Conservation (phyloP, 2,797 vertebrate genomes). For the Mus spretus region DNA sequence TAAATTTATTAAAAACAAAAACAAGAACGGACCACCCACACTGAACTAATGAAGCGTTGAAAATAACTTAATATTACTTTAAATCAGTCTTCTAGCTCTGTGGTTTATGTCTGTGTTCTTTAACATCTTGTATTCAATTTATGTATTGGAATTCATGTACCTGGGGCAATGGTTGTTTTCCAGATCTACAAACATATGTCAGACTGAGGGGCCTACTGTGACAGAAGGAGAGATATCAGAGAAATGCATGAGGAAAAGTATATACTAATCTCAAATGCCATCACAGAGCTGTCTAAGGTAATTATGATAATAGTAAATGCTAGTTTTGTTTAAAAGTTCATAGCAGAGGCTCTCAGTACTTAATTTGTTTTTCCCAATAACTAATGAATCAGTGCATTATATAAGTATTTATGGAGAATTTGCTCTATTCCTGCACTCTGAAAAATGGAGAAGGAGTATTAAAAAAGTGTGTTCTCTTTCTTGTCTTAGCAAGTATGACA, state of each 20-base stretch:
- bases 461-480: slow-evolving; percentile 32
- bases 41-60: slow-evolving; percentile 48
- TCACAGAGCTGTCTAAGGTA: slow-evolving; percentile 9
- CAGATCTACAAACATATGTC: not conserved
- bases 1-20: not conserved
- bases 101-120: not conserved
- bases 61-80: not conserved
- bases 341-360: not conserved
- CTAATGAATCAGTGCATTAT: slow-evolving; percentile 21
- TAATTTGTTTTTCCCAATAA: slow-evolving; percentile 51
- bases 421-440: slow-evolving; percentile 1
- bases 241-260: slow-evolving; percentile 30
- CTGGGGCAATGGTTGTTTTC: slow-evolving; percentile 45
- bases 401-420: slow-evolving; percentile 28
- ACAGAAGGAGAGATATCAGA: not conserved
- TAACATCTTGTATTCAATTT: slow-evolving; percentile 23
- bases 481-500: not conserved
- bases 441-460: not conserved
- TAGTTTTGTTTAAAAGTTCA: slow-evolving; percentile 63
- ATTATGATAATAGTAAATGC: slow-evolving; percentile 41
- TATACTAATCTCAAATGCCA: not conserved
- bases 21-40: slow-evolving; percentile 56
- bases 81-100: slow-evolving; percentile 8
- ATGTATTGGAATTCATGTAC: slow-evolving; percentile 1
- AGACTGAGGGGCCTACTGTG: not conserved